Evolutionary conservation across 2,888 invertebrate genomes (phyloP).

Genomic region (Eupelmus urozonus): DNA sequence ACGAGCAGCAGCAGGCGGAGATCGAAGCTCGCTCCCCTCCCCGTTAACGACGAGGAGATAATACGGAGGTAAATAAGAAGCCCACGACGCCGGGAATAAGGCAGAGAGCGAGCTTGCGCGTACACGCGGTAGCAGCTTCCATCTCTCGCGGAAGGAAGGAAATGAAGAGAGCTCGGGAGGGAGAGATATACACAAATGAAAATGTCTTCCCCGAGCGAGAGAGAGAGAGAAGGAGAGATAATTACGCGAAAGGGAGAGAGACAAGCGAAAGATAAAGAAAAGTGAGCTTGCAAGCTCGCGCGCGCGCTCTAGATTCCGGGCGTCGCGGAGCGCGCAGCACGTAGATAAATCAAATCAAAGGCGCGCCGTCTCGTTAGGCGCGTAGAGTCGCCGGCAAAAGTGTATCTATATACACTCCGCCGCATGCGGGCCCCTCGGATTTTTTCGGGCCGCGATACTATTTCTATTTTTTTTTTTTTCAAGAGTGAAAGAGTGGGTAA

Average conservation of each 20-base stretch:
- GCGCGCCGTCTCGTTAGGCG: constrained; percentile 66
- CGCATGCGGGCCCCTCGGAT: too few relatives aligned
- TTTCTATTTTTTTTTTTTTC: too few relatives aligned
- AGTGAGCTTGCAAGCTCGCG: neutral
- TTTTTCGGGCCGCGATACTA: neutral
- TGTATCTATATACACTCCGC: too few relatives aligned
- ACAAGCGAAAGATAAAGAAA: neutral
- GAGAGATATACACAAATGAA: constrained; percentile 65
- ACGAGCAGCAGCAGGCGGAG: neutral
- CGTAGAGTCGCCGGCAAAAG: neutral
- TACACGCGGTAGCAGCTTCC: neutral
- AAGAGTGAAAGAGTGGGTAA: too few relatives aligned
- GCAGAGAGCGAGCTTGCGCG: neutral
- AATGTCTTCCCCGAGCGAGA: constrained; percentile 67
- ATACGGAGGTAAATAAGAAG: constrained; percentile 30
- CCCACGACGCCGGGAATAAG: neutral
- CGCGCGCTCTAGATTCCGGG: too few relatives aligned
- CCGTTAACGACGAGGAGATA: constrained; percentile 23
- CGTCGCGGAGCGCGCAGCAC: neutral
- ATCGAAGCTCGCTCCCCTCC: neutral
- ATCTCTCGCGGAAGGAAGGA: constrained; percentile 32
- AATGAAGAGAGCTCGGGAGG: neutral
- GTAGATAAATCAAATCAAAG: constrained; percentile 70
- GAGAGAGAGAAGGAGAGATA: constrained; percentile 66
- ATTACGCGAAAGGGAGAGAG: constrained; percentile 58